A percentile compares a stretch with the other conserved stretches of the same genome.
Evolutionary conservation across 2,113 vertebrate species (phyloP).

Genomic region (Ammodytes marinus): DNA sequence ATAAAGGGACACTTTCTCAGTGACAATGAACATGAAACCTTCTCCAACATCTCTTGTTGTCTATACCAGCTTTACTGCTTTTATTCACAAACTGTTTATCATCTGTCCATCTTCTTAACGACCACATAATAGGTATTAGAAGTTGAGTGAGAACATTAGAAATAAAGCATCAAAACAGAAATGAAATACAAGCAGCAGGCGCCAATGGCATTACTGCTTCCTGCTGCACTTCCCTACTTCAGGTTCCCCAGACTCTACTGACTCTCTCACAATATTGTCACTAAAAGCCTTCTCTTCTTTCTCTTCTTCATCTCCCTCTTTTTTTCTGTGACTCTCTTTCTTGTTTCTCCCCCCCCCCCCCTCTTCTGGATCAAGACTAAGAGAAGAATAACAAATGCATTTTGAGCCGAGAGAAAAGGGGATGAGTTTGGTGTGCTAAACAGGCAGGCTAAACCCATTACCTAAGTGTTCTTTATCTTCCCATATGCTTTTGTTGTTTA

Average conservation of each 20-base stretch:
- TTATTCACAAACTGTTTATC: not conserved
- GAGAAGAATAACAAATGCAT: slow-evolving; percentile 84
- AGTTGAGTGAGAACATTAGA: not conserved
- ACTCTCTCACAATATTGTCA: slow-evolving; percentile 50
- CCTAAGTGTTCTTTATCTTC: slow-evolving; percentile 88
- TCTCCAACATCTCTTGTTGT: not conserved
- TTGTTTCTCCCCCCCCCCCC: slow-evolving; percentile 64
- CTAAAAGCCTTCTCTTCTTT: slow-evolving; percentile 56
- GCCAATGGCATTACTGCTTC: not conserved
- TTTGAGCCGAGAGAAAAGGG: slow-evolving; percentile 80
- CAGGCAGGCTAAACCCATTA: slow-evolving; percentile 88
- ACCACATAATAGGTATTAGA: not conserved
- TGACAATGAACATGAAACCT: not conserved
- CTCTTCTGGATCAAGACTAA: slow-evolving; percentile 76
- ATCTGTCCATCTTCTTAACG: not conserved
- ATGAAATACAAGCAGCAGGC: not conserved
- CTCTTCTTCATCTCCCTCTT: slow-evolving; percentile 12
- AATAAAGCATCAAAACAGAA: not conserved
- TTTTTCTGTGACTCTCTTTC: slow-evolving; percentile 43
- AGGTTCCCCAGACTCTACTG: slow-evolving; percentile 49
- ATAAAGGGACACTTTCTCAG: not conserved
- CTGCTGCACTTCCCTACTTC: slow-evolving; percentile 38
- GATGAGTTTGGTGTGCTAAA: slow-evolving; percentile 84
- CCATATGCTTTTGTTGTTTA: slow-evolving; percentile 89
- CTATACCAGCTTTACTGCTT: not conserved